Conservation (phyloP, 1,140 invertebrate species). For the Aphis craccivora region DNA sequence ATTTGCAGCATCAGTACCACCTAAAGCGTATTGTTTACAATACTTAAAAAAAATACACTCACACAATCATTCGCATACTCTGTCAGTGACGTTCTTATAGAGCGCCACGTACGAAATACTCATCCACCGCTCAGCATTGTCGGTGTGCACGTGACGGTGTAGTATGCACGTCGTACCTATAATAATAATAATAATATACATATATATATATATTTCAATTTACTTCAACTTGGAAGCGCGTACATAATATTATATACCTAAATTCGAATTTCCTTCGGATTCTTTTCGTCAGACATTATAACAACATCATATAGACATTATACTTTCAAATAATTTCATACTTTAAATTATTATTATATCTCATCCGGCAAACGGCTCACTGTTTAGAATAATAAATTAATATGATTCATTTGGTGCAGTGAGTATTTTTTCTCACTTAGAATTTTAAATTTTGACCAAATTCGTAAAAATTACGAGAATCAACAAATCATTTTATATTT, state of each 20-base stretch:
- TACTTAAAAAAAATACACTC: background rate
- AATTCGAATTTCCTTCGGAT: background rate
- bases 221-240: background rate
- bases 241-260: background rate
- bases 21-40: slow-evolving; percentile 49
- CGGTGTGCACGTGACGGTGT: background rate
- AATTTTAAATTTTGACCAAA: no score
- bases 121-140: background rate
- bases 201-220: slow-evolving; percentile 29
- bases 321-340: background rate
- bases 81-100: no score
- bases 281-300: background rate
- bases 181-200: background rate
- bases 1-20: background rate
- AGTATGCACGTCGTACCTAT: background rate
- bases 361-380: no score
- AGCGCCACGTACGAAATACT: no score
- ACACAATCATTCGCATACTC: background rate
- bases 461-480: no score
- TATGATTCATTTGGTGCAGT: no score
- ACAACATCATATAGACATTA: background rate
- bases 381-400: no score
- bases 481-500: no score
- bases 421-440: no score
- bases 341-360: background rate